Evolutionary conservation across 2,888 invertebrate genomes (phyloP).

Genomic region (Digitonthophagus gazella): DNA sequence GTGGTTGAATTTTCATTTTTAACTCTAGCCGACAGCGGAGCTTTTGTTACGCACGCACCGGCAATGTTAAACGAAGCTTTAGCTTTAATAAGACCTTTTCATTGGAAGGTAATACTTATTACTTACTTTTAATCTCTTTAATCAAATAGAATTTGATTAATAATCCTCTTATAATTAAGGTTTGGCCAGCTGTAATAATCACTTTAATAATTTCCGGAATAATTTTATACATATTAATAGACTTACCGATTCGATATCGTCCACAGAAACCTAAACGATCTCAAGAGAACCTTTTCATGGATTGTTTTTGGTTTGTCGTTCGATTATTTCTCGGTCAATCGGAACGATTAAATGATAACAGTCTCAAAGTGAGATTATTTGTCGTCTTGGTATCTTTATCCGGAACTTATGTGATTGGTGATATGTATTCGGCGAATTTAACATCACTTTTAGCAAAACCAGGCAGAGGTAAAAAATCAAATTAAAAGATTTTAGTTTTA

Average conservation of each 20-base stretch:
- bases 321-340: conserved; percentile 68
- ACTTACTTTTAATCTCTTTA: background rate
- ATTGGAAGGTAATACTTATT: conserved; percentile 58
- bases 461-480: conserved; percentile 53
- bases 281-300: conserved; percentile 51
- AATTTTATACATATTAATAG: conserved; percentile 66
- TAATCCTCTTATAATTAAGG: too few relatives aligned
- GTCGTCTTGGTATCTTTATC: conserved; percentile 69
- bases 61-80: conserved; percentile 70
- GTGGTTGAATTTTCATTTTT: conserved; percentile 75
- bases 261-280: conserved; percentile 47
- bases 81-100: conserved; percentile 71
- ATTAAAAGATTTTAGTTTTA: background rate
- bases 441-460: conserved; percentile 73
- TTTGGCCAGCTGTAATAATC: conserved; percentile 69
- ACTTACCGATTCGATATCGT: conserved; percentile 60
- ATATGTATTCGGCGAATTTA: conserved; percentile 76
- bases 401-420: conserved; percentile 74
- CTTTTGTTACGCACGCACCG: conserved; percentile 74
- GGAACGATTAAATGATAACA: conserved; percentile 42
- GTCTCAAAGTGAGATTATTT: conserved; percentile 67
- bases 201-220: conserved; percentile 68
- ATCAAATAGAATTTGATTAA: too few relatives aligned
- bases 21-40: conserved; percentile 73
- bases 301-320: conserved; percentile 73